phyloP scores from a whole-genome alignment of 2,113 vertebrate genomes.

The Ctenodactylus gundi region DNA sequence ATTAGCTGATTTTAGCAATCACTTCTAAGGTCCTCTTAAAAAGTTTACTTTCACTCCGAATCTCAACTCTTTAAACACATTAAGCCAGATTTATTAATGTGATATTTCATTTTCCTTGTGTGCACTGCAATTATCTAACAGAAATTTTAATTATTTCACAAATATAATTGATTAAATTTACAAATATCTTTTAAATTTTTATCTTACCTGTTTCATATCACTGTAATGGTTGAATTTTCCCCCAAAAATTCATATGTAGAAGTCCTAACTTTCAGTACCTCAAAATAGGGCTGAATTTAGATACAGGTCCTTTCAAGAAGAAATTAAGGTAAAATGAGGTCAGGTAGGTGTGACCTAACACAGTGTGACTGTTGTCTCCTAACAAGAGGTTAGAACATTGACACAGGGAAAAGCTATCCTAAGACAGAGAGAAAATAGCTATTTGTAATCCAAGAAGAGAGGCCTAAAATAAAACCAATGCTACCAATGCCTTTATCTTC shows the following conservation, averaged over 20 bases:
- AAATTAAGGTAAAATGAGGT: too few relatives aligned
- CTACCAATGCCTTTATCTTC: not conserved
- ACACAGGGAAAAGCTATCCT: not conserved
- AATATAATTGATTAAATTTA: not conserved
- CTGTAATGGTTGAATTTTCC: not conserved
- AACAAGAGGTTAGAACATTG: too few relatives aligned
- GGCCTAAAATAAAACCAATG: not conserved
- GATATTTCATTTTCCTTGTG: conserved; percentile 17
- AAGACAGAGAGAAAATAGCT: not conserved
- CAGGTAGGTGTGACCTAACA: not conserved
- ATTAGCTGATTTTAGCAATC: not conserved
- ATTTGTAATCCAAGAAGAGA: not conserved
- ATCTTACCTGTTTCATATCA: not conserved
- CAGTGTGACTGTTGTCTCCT: not conserved
- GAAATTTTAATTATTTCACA: too few relatives aligned
- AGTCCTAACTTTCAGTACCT: not conserved
- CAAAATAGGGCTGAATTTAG: not conserved
- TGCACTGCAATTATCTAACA: not conserved
- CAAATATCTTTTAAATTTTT: not conserved
- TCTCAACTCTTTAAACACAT: conserved; percentile 19
- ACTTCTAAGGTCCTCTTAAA: not conserved
- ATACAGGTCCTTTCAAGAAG: too few relatives aligned
- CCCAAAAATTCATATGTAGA: not conserved
- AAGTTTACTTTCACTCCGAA: conserved; percentile 6
- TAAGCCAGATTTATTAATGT: not conserved